Conservation (phyloP, 2,888 invertebrate genomes). For the Galeopsomyia nigrocyanea region DNA sequence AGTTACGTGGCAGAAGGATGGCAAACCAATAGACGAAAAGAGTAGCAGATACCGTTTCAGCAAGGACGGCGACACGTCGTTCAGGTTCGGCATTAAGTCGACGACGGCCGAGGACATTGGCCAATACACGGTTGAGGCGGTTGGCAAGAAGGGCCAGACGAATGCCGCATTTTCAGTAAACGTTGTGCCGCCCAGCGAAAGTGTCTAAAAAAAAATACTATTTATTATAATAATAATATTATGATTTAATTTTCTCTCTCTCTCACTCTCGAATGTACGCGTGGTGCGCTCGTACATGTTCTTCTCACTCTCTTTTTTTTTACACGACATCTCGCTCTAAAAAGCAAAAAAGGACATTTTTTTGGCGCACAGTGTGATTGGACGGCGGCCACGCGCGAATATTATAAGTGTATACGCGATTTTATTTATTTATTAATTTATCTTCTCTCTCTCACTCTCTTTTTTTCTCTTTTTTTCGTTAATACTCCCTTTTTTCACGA, state of each 20-base stretch:
- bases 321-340: slow-evolving; percentile 34
- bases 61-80: slow-evolving; percentile 84
- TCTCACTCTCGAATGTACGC: slow-evolving; percentile 16
- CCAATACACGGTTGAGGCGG: slow-evolving; percentile 88
- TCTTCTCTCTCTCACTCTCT: too few species aligned
- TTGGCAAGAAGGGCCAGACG: slow-evolving; percentile 88
- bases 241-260: not conserved
- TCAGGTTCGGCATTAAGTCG: slow-evolving; percentile 82
- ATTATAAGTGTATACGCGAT: not conserved
- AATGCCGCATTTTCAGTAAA: slow-evolving; percentile 90
- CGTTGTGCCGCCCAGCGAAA: slow-evolving; percentile 74
- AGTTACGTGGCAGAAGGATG: slow-evolving; percentile 91
- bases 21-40: slow-evolving; percentile 87
- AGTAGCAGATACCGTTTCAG: slow-evolving; percentile 84
- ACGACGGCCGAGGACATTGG: slow-evolving; percentile 85
- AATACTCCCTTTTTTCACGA: too few species aligned
- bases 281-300: slow-evolving; percentile 42
- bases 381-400: slow-evolving; percentile 38
- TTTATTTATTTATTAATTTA: slow-evolving; percentile 1
- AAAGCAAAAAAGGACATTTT: not conserved
- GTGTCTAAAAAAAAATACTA: slow-evolving; percentile 49
- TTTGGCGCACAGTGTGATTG: slow-evolving; percentile 46
- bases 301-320: slow-evolving; percentile 24
- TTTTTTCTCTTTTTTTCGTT: too few species aligned
- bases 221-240: slow-evolving; percentile 1